A percentile compares a stretch with the other conserved stretches of the same genome.
Evolutionary conservation across 1,140 invertebrate genomes (phyloP).

Genomic region (Papilio machaon): DNA sequence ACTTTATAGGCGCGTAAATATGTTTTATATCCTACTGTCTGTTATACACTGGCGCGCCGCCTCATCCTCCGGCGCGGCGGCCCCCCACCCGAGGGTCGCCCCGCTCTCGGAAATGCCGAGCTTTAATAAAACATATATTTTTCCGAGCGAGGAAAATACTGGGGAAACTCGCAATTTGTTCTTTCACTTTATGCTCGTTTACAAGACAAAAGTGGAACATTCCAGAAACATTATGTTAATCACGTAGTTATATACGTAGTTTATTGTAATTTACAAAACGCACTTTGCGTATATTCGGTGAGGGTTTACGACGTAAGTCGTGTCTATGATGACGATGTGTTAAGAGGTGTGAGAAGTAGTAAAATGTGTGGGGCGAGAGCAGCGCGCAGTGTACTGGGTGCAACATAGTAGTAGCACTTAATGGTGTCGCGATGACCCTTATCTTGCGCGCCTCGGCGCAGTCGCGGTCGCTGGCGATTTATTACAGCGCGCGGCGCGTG

Average conservation of each 20-base stretch:
- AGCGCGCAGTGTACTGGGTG: constrained; percentile 44
- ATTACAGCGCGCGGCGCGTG: constrained; percentile 67
- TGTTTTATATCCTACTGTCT: constrained; percentile 82
- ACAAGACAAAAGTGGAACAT: constrained; percentile 82
- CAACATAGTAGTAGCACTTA: constrained; percentile 47
- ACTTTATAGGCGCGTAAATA: constrained; percentile 82
- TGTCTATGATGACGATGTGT: constrained; percentile 36
- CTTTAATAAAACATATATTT: constrained; percentile 83
- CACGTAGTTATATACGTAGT: constrained; percentile 74
- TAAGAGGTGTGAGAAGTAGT: constrained; percentile 54
- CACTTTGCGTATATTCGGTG: constrained; percentile 45
- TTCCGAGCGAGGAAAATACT: constrained; percentile 81
- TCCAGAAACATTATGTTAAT: constrained; percentile 81
- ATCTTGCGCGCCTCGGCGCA: constrained; percentile 64
- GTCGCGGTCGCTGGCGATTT: constrained; percentile 66
- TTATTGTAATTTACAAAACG: constrained; percentile 67
- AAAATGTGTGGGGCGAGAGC: constrained; percentile 52
- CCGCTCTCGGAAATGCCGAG: constrained; percentile 81
- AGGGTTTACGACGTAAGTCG: constrained; percentile 37
- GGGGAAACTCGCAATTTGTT: constrained; percentile 82
- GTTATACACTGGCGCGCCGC: constrained; percentile 78
- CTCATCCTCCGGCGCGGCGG: constrained; percentile 49
- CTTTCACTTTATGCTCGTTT: constrained; percentile 82
- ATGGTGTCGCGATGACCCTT: constrained; percentile 72
- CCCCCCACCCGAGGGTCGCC: constrained; percentile 71